A percentile compares a stretch with the other conserved stretches of the same genome.
Evolutionary conservation across 2,113 vertebrate genomes (phyloP).

Genomic region (Gallinago jamesoni): DNA sequence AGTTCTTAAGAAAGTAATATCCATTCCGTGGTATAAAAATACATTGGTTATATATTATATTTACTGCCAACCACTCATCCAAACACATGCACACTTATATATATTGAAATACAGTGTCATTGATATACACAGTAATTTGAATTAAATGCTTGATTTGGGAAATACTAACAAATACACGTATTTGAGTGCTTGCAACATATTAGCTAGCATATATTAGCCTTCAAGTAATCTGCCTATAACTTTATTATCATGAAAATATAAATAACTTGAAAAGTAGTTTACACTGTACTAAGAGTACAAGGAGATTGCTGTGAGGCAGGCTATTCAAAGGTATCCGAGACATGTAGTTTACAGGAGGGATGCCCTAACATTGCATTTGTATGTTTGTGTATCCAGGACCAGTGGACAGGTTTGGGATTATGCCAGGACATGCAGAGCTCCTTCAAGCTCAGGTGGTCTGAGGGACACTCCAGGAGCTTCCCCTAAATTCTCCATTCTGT

Average conservation of each 20-base stretch:
- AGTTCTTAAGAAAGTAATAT: not conserved
- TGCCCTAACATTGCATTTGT: not conserved
- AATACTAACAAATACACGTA: not conserved
- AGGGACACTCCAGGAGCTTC: not conserved
- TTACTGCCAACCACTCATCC: not conserved
- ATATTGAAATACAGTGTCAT: not conserved
- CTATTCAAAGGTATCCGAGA: not conserved
- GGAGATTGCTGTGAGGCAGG: not conserved
- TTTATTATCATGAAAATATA: not conserved
- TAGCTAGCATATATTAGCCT: not conserved
- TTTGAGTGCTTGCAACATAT: not conserved
- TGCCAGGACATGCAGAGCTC: not conserved
- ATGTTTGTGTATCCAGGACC: not conserved
- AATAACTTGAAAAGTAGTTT: not conserved
- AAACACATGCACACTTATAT: not conserved
- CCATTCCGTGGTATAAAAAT: not conserved
- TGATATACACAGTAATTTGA: not conserved
- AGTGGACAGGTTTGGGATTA: not conserved
- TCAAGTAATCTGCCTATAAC: not conserved
- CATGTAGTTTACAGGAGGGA: not conserved
- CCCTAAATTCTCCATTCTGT: not conserved
- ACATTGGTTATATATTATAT: not conserved
- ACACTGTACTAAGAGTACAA: not conserved
- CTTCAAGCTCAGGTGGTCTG: not conserved
- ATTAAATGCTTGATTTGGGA: not conserved